Percentiles rank a stretch among this genome's conserved stretches.
phyloP scores from a whole-genome alignment of 2,797 vertebrate genomes.

The Intellagama lesueurii region DNA sequence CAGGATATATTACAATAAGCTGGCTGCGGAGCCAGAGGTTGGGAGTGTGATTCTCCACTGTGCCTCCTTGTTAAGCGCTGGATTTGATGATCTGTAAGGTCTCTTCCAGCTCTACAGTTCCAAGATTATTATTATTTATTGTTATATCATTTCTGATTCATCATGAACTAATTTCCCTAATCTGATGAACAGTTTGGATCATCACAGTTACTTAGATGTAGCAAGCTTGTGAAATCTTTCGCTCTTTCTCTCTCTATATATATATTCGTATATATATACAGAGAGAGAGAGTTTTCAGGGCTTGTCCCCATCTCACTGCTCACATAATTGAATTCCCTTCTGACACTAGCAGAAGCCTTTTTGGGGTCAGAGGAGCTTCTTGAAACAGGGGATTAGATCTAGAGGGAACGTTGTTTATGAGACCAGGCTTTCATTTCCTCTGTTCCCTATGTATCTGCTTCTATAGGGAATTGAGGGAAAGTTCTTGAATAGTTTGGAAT shows the following conservation, averaged over 20 bases:
- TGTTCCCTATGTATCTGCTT: rapidly evolving
- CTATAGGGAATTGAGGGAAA: background rate
- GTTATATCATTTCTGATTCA: background rate
- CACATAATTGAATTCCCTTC: no score
- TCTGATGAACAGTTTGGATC: conserved; percentile 33
- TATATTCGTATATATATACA: background rate
- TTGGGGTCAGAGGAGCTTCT: no score
- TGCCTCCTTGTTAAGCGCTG: no score
- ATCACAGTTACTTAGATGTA: conserved; percentile 46
- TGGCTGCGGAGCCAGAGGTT: no score
- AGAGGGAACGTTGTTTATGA: background rate
- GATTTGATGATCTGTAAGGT: no score
- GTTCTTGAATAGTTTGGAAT: background rate
- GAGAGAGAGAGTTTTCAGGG: background rate
- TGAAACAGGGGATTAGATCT: no score
- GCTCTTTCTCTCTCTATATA: background rate
- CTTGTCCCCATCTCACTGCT: background rate
- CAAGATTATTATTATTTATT: no score
- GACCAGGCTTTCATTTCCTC: background rate
- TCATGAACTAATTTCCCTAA: conserved; percentile 33
- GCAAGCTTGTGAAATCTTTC: conserved; percentile 46
- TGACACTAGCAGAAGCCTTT: no score
- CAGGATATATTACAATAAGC: no score
- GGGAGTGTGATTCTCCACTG: no score
- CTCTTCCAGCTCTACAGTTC: no score